phyloP scores from a whole-genome alignment of 2,888 invertebrate genomes.

The Melieria omissa region DNA sequence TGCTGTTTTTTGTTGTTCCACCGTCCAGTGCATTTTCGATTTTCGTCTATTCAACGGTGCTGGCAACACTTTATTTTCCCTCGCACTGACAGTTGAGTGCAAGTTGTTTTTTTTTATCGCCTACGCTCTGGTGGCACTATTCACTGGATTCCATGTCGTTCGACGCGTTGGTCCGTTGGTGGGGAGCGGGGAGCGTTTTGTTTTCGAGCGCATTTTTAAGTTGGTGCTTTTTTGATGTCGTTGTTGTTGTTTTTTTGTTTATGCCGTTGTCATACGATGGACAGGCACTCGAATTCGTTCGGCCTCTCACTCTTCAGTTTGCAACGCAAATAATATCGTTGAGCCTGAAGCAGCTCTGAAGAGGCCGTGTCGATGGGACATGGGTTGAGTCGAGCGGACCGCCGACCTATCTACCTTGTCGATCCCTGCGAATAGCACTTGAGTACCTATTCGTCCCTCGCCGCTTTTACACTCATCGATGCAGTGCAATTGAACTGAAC shows the following conservation, averaged over 20 bases:
- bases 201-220: constrained; percentile 13
- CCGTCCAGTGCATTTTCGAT: not conserved
- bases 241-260: constrained; percentile 15
- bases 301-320: constrained; percentile 6
- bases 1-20: not conserved
- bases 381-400: too few species aligned
- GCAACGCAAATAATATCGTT: constrained; percentile 32
- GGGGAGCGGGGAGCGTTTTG: not conserved
- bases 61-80: constrained; percentile 1
- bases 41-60: not conserved
- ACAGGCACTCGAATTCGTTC: constrained; percentile 35
- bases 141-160: not conserved
- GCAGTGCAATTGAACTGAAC: not conserved
- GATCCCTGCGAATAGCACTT: too few species aligned
- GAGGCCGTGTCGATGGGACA: constrained; percentile 24
- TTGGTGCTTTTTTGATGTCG: not conserved
- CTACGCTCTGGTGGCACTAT: not conserved
- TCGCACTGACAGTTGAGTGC: not conserved
- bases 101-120: not conserved
- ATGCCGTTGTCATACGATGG: constrained; percentile 28
- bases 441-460: too few species aligned
- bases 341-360: constrained; percentile 31
- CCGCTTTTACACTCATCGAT: too few species aligned
- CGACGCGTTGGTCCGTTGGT: not conserved
- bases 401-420: too few species aligned